Conservation (phyloP, 2,113 vertebrate genomes). For the Calypte anna region DNA sequence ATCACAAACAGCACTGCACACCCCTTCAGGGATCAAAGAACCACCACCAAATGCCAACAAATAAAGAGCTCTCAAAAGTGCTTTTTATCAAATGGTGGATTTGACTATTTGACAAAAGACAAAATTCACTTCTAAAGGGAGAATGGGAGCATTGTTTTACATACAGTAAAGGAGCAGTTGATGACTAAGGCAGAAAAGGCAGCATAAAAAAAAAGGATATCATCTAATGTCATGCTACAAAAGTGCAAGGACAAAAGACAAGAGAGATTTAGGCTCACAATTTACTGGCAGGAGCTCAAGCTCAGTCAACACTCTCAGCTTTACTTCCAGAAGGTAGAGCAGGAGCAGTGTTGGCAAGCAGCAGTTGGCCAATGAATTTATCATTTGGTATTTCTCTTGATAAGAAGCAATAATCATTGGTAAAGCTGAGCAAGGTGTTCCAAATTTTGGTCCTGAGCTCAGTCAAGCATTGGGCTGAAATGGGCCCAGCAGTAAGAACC, state of each 20-base stretch:
- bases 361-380: not conserved
- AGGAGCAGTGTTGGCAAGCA: not conserved
- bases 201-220: accelerated
- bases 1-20: not conserved
- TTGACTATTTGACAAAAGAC: not conserved
- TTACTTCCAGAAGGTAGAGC: not conserved
- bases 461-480: not conserved
- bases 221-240: not conserved
- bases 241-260: not conserved
- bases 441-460: not conserved
- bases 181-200: not conserved
- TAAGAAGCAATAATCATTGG: not conserved
- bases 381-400: not conserved
- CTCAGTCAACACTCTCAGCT: not conserved
- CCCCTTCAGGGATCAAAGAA: not conserved
- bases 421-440: not conserved
- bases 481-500: not conserved
- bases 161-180: not conserved
- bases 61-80: not conserved
- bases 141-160: not conserved
- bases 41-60: not conserved
- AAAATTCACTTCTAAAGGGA: not conserved
- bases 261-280: not conserved
- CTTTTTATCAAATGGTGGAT: not conserved
- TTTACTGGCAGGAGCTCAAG: not conserved